Percentiles rank a stretch among this genome's conserved stretches.
Evolutionary conservation across 2,888 invertebrate species (phyloP).

Genomic region (Nephrocerus scutellatus): DNA sequence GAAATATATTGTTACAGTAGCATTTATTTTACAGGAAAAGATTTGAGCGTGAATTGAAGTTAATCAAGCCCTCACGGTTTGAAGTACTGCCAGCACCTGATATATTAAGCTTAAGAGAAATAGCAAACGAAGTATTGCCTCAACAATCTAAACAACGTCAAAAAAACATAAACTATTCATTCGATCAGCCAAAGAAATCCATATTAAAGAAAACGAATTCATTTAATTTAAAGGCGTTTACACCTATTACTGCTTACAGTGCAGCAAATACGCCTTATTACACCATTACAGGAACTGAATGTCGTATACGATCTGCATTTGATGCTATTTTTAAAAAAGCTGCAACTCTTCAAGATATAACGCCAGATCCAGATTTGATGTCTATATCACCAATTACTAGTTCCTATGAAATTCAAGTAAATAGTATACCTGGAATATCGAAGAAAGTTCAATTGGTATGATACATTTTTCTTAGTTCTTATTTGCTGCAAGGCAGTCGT

Average conservation of each 20-base stretch:
- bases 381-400: conserved; percentile 45
- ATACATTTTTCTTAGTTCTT: too few species aligned
- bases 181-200: conserved; percentile 66
- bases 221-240: conserved; percentile 64
- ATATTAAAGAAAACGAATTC: conserved; percentile 92
- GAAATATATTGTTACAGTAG: neutral
- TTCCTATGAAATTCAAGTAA: conserved; percentile 36
- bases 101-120: conserved; percentile 56
- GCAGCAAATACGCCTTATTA: conserved; percentile 61
- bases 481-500: too few species aligned
- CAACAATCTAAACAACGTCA: conserved; percentile 44
- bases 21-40: conserved; percentile 44
- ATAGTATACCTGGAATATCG: conserved; percentile 61
- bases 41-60: conserved; percentile 51
- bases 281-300: conserved; percentile 84
- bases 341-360: conserved; percentile 76
- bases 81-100: conserved; percentile 73
- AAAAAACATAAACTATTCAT: conserved; percentile 45
- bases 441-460: conserved; percentile 86
- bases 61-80: conserved; percentile 68
- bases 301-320: conserved; percentile 77
- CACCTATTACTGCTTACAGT: conserved; percentile 54
- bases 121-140: conserved; percentile 46
- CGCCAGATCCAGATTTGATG: conserved; percentile 60
- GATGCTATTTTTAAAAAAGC: conserved; percentile 87